Base-by-base conservation (phyloP, 1,140 invertebrate species). In the Drosophila guanche region DNA sequence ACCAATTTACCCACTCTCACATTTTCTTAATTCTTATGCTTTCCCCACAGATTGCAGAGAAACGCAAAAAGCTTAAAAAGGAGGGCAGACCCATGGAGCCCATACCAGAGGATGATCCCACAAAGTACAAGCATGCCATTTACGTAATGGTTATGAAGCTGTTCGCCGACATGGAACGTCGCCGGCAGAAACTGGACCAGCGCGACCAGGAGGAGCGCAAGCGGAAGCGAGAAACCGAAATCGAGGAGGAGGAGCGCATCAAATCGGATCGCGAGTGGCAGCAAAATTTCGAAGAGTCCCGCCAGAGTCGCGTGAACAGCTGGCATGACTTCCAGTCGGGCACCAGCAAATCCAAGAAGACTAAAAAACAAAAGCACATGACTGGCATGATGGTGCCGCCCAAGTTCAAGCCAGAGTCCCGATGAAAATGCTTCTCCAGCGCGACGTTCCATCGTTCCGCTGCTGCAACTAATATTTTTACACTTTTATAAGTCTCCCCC, bases 131-230 rank as follows among this genome's bases (percentile, higher is more conserved):
- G 92, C 97, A 98, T 93, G 95, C 98, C 16, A 94, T 99, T 16
- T 98, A 98, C 93, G 97, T 99, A 8, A 96, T 99, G 94, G 99
- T 98, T 3, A 99, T 99, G 97, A 99, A 99, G 94, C 92, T 99
- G 29, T 99, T 99, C 94, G 98, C 98, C 52, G 98, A 99, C 92
- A 96, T 99, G 94, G 98, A 97, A 92, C 93, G 97, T 65, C 95
- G 97, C 93, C 93, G 95, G 60, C 95, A 97, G 81, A 95, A 97
- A 79, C 92, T 97, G 42, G 97, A 97, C 81, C 95, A 95, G 14
- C 94, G 97, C 77, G 97, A 98, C 81, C 96, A 97, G 92, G 97
- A 99, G 91, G 98, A 99, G 90, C 94, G 97, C 51, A 99, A 99
- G 92, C 92, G 98, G 52, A 99, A 99, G 92, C 93, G 98, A 29